These are phyloP conservation scores for Oligia fasciuncula DNA, from an alignment of 2,888 invertebrate genomes.

Conservation along the genomic window DNA sequence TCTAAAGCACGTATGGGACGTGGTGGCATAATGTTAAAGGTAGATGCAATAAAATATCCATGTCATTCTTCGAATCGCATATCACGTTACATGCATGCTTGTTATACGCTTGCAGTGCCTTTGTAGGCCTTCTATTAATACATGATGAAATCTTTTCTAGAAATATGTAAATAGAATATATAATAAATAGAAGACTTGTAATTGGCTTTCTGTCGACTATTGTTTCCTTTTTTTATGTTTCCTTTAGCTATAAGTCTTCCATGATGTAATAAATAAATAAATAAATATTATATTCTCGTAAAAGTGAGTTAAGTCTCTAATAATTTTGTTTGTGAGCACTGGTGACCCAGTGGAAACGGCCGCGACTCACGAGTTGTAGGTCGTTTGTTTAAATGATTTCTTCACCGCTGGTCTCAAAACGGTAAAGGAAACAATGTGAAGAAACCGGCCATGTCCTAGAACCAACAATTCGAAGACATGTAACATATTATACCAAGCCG, in stretches of 20 bases:
- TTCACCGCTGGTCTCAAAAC: too few relatives aligned
- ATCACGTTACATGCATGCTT: slow-evolving; percentile 76
- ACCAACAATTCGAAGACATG: too few relatives aligned
- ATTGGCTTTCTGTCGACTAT: too few relatives aligned
- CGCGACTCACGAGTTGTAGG: background rate
- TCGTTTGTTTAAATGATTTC: background rate
- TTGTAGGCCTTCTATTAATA: slow-evolving; percentile 26
- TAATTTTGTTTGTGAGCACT: background rate
- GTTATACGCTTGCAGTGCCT: slow-evolving; percentile 56
- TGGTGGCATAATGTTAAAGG: background rate
- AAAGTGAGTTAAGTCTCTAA: background rate
- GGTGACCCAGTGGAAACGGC: background rate
- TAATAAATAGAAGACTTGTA: too few relatives aligned
- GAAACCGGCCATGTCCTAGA: too few relatives aligned
- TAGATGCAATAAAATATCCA: slow-evolving; percentile 61
- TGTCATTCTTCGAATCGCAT: slow-evolving; percentile 68
- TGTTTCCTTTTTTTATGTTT: too few relatives aligned
- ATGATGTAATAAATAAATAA: too few relatives aligned
- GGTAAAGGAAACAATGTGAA: too few relatives aligned
- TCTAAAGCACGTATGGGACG: slow-evolving; percentile 1
- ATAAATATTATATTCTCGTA: background rate
- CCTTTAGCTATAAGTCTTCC: too few relatives aligned
- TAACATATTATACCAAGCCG: too few relatives aligned
- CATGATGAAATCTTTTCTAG: background rate
- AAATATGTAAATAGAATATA: too few relatives aligned